A percentile compares a stretch with the other conserved stretches of the same genome.
These are phyloP conservation scores for Diarsia rubi DNA, from an alignment of 2,888 invertebrate genomes.

Conservation along the genomic window DNA sequence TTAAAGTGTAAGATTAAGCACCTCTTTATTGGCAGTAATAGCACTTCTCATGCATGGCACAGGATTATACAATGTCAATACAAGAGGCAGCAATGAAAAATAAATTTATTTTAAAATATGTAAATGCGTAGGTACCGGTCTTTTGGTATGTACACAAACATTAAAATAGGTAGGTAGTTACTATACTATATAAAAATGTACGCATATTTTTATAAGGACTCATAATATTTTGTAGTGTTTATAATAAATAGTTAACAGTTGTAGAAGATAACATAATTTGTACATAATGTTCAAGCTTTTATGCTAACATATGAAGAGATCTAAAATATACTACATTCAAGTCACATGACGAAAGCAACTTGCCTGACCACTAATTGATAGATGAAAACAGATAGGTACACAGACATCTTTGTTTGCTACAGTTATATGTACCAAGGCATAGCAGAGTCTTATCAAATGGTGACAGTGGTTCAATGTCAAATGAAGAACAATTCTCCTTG, in stretches of 20 bases:
- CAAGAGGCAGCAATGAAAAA: neutral
- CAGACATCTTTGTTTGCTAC: slow-evolving; percentile 20
- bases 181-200: neutral
- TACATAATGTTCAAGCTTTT: slow-evolving; percentile 24
- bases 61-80: slow-evolving; percentile 23
- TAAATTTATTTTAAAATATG: neutral
- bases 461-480: slow-evolving; percentile 75
- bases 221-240: slow-evolving; percentile 20
- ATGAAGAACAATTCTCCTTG: slow-evolving; percentile 67
- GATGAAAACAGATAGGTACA: slow-evolving; percentile 37
- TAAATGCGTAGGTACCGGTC: neutral
- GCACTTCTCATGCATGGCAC: slow-evolving; percentile 55
- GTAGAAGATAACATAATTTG: slow-evolving; percentile 24
- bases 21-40: slow-evolving; percentile 33
- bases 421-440: slow-evolving; percentile 26
- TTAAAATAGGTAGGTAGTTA: neutral
- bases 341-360: slow-evolving; percentile 51
- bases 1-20: slow-evolving; percentile 20
- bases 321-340: slow-evolving; percentile 42
- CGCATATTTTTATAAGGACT: slow-evolving; percentile 9
- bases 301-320: slow-evolving; percentile 37
- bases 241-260: slow-evolving; percentile 37
- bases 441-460: slow-evolving; percentile 60
- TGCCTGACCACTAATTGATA: slow-evolving; percentile 42
- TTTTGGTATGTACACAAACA: neutral